Conservation (phyloP, 2,888 invertebrate genomes). For the Cataglyphis livida region DNA sequence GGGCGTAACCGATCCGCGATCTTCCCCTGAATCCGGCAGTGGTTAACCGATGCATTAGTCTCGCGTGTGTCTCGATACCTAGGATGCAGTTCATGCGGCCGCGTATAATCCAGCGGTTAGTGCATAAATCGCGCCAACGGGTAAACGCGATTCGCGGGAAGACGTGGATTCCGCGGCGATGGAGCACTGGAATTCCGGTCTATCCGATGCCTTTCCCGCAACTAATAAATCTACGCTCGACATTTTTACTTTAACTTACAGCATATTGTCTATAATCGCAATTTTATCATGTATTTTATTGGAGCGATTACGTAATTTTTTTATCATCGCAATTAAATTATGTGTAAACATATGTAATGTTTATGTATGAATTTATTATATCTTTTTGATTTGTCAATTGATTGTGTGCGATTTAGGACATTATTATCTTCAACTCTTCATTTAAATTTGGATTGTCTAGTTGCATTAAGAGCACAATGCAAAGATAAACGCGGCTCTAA, state of each 20-base stretch:
- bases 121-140: constrained; percentile 69
- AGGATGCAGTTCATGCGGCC: constrained; percentile 56
- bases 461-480: constrained; percentile 18
- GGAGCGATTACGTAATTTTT: neutral
- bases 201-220: neutral
- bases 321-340: too few relatives aligned
- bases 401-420: neutral
- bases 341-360: too few relatives aligned
- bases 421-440: neutral
- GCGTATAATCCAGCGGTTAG: constrained; percentile 69
- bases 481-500: constrained; percentile 39
- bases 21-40: constrained; percentile 72
- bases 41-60: constrained; percentile 66
- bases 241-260: neutral
- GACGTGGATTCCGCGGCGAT: constrained; percentile 26
- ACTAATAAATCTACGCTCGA: constrained; percentile 41
- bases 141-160: constrained; percentile 46
- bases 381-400: neutral
- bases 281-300: neutral
- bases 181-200: constrained; percentile 18
- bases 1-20: constrained; percentile 73
- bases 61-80: constrained; percentile 66
- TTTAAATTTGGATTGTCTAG: neutral
- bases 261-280: neutral
- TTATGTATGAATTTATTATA: neutral